Conservation (phyloP, 2,888 invertebrate species). For the Melanophora roralis region DNA sequence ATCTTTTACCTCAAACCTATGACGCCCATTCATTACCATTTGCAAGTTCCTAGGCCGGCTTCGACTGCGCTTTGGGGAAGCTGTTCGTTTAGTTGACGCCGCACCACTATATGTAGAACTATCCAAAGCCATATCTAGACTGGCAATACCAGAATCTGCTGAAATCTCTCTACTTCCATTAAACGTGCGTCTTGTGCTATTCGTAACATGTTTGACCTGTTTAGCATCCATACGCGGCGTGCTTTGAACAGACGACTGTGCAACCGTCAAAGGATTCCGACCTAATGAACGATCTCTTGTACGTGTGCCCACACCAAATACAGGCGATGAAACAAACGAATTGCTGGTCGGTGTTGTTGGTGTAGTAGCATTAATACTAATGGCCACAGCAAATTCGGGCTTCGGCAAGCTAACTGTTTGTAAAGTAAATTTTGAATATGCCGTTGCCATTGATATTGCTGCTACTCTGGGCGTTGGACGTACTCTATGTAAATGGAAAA, state of each 20-base stretch:
- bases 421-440: slow-evolving; percentile 80
- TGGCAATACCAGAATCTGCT: slow-evolving; percentile 77
- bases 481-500: slow-evolving; percentile 23
- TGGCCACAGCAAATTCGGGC: slow-evolving; percentile 83
- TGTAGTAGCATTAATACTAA: slow-evolving; percentile 72
- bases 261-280: slow-evolving; percentile 67
- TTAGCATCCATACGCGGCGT: slow-evolving; percentile 81
- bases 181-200: slow-evolving; percentile 81
- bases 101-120: slow-evolving; percentile 66
- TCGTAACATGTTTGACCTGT: slow-evolving; percentile 84
- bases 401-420: slow-evolving; percentile 86
- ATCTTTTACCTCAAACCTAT: slow-evolving; percentile 87
- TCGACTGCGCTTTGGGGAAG: slow-evolving; percentile 75
- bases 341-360: slow-evolving; percentile 70
- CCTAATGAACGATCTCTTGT: slow-evolving; percentile 67
- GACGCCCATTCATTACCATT: slow-evolving; percentile 85
- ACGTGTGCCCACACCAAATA: slow-evolving; percentile 60
- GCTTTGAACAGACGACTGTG: slow-evolving; percentile 66
- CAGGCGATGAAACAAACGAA: slow-evolving; percentile 66
- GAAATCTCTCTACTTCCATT: slow-evolving; percentile 77
- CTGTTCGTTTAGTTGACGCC: slow-evolving; percentile 62
- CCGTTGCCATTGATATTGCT: slow-evolving; percentile 50
- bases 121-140: slow-evolving; percentile 73
- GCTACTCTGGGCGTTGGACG: slow-evolving; percentile 57
- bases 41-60: slow-evolving; percentile 83